A percentile compares a stretch with the other conserved stretches of the same genome.
These are phyloP conservation scores for Eilema sororculum DNA, from an alignment of 2,888 invertebrate species.

Conservation along the genomic window DNA sequence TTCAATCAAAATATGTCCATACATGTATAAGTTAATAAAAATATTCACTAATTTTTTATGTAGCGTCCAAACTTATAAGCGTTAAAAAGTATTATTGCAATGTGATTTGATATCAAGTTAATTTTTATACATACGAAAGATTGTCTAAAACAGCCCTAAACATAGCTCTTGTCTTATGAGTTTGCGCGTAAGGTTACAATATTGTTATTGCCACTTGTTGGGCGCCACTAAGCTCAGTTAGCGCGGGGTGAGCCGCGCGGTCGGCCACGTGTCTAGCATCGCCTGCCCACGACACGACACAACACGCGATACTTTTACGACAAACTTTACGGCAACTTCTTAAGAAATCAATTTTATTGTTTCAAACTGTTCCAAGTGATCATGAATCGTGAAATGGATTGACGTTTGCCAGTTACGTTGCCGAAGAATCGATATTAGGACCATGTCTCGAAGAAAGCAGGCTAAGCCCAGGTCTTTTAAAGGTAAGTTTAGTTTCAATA, in stretches of 20 bases:
- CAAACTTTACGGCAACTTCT: constrained; percentile 65
- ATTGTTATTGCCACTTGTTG: constrained; percentile 85
- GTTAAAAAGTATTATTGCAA: background rate
- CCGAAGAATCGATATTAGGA: constrained; percentile 55
- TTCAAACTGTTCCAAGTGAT: constrained; percentile 43
- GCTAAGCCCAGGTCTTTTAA: constrained; percentile 90
- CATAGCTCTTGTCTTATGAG: constrained; percentile 65
- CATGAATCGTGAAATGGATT: constrained; percentile 36
- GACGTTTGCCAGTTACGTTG: constrained; percentile 28
- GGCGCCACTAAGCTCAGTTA: constrained; percentile 82
- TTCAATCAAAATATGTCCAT: constrained; percentile 17
- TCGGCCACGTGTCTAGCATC: constrained; percentile 64
- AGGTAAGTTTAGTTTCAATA: constrained; percentile 82
- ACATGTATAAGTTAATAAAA: no score
- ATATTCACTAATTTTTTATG: no score
- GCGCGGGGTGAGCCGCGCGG: constrained; percentile 79
- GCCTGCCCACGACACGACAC: constrained; percentile 36
- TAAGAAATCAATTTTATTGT: constrained; percentile 20
- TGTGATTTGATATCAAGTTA: background rate
- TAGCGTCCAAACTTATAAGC: no score
- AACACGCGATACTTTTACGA: constrained; percentile 62
- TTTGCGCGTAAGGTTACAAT: constrained; percentile 81
- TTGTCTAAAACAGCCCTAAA: constrained; percentile 38
- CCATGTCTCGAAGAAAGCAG: constrained; percentile 90
- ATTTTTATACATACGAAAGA: background rate